Base-by-base conservation (phyloP, 2,888 invertebrate genomes). In the Osmoderma eremita region DNA sequence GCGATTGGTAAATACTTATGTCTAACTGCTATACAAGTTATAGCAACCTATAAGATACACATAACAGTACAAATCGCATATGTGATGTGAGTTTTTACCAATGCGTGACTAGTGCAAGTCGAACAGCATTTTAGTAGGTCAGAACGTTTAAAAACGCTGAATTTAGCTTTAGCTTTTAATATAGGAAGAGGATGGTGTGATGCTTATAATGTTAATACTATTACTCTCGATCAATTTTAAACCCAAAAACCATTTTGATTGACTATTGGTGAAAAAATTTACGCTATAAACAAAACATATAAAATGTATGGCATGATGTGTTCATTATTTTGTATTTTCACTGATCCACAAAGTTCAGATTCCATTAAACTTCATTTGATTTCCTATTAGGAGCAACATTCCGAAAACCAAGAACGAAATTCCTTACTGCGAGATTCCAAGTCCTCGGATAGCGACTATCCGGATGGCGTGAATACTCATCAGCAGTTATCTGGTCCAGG, bases 361-460 rank as follows among this genome's bases (percentile, higher is more conserved):
- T 12, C 10, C 22, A 24, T 1, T 41, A 41, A 48, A 36, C 2
- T 54, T 15, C 48, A n/a, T n/a, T 56, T 30, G n/a, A 30, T 62
- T 38, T 69, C 65, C 68, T 80, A 78, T 53, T 81, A 92, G 90
- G 92, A 92, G 76, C 91, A 91, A 78, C 91, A 91, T 76, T 89
- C 90, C 4, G 88, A 88, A 75, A 86, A 86, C 76, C 86, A 86
- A 71, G 86, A 86, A 73, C 80, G 86, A 61, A 82, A 83, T 74
- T 83, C 82, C 18, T 75, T 80, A 64, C 67, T 76, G n/a, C 76
- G 78, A 13, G 83, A 82, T 61, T 77, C 79, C 12, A 82, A 83
- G 63, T 81, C 83, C 42, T 78, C 81, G 49, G 81, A 83, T 77
- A 78, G 79, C 72, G 82, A 81, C 74, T 79, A 82, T 71, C 76